Conservation (phyloP, 2,797 vertebrate species). For the Amphiprion clarkii region DNA sequence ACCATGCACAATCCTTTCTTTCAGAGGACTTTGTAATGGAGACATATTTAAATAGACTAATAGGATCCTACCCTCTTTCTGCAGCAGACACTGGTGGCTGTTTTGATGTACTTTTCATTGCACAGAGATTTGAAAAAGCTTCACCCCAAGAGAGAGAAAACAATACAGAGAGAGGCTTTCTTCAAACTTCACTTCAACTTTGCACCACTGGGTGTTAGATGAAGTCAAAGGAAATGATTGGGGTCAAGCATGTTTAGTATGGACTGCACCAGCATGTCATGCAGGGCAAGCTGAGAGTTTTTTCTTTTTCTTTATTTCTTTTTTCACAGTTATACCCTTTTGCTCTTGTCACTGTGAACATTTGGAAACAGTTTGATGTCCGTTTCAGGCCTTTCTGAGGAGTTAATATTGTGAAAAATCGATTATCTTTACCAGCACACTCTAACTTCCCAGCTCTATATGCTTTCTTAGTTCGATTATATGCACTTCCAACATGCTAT, state of each 20-base stretch:
- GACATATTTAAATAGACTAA: conserved; percentile 4
- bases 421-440: conserved; percentile 27
- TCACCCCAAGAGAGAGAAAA: background rate
- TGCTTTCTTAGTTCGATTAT: background rate
- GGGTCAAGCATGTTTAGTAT: conserved; percentile 32
- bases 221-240: conserved; percentile 41
- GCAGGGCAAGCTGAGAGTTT: conserved; percentile 2
- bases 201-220: conserved; percentile 24
- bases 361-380: conserved; percentile 44
- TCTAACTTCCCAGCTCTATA: background rate
- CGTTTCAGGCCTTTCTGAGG: conserved; percentile 29
- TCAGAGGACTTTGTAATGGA: conserved; percentile 7
- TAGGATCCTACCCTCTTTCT: background rate
- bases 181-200: conserved; percentile 34
- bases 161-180: background rate
- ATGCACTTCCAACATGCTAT: background rate
- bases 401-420: conserved; percentile 36
- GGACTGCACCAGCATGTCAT: conserved; percentile 11
- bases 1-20: background rate
- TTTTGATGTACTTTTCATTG: conserved; percentile 49
- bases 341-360: conserved; percentile 21
- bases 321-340: conserved; percentile 21
- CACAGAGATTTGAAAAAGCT: conserved; percentile 22
- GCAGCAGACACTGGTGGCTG: background rate
- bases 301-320: background rate